Conservation (phyloP, 2,888 invertebrate genomes). For the Ceramica pisi region DNA sequence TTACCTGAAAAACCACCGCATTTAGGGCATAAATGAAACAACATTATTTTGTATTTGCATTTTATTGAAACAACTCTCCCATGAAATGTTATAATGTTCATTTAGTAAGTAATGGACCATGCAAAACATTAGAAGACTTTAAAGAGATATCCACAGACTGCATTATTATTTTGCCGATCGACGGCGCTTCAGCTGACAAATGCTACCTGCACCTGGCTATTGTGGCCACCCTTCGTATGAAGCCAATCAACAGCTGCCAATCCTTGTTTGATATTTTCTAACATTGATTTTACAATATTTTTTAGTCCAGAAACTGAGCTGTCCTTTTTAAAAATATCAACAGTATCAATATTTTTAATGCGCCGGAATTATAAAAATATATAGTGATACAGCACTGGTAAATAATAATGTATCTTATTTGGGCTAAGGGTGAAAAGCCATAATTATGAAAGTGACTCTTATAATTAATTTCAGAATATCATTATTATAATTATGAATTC, state of each 20-base stretch:
- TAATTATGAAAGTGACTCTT: neutral
- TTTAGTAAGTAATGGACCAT: neutral
- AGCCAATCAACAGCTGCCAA: neutral
- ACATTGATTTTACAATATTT: too few relatives aligned
- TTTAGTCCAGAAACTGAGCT: too few relatives aligned
- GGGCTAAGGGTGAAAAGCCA: neutral
- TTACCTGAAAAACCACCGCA: too few relatives aligned
- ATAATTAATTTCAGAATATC: neutral
- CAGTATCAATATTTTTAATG: too few relatives aligned
- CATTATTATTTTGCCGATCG: neutral
- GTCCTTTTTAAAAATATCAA: too few relatives aligned
- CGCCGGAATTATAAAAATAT: neutral
- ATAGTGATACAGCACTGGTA: neutral
- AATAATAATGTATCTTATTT: neutral
- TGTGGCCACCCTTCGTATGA: neutral
- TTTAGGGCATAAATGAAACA: conserved; percentile 13
- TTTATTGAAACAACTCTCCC: conserved; percentile 30
- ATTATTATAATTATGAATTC: neutral
- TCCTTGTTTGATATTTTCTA: too few relatives aligned
- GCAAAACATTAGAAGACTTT: too few relatives aligned
- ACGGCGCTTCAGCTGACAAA: neutral
- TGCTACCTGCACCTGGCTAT: neutral
- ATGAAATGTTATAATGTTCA: neutral
- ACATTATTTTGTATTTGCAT: neutral
- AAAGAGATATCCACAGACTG: neutral